Conservation (phyloP, 1,140 invertebrate genomes). For the Goniozus legneri region DNA sequence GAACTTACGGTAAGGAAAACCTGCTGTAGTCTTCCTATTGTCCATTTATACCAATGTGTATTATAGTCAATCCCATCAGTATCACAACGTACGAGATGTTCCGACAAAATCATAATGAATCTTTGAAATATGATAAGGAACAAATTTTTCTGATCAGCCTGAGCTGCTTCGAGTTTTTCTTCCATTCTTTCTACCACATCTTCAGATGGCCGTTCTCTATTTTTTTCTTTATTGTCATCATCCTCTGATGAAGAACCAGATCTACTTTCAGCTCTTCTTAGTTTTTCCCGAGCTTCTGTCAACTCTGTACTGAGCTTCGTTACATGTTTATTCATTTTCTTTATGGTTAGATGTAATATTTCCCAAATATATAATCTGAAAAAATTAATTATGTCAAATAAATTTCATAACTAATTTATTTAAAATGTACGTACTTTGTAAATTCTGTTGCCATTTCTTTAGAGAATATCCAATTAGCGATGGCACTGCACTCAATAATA, state of each 20-base stretch:
- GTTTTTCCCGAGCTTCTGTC: constrained; percentile 79
- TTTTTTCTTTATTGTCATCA: constrained; percentile 64
- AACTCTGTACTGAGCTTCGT: constrained; percentile 80
- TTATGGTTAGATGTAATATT: constrained; percentile 91
- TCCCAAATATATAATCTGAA: constrained; percentile 91
- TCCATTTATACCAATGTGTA: constrained; percentile 97
- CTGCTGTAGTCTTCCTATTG: constrained; percentile 90
- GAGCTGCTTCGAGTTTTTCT: constrained; percentile 88
- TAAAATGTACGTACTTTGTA: constrained; percentile 66
- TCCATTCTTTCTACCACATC: constrained; percentile 92
- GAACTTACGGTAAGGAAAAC: constrained; percentile 86
- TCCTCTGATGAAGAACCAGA: constrained; percentile 78
- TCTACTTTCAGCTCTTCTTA: constrained; percentile 70
- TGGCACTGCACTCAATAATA: constrained; percentile 93
- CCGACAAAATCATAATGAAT: constrained; percentile 97
- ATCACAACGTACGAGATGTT: constrained; percentile 91
- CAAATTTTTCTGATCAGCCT: constrained; percentile 94
- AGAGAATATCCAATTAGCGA: constrained; percentile 98
- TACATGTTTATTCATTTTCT: constrained; percentile 96
- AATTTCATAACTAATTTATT: constrained; percentile 1
- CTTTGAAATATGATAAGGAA: constrained; percentile 97
- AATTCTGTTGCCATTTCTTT: constrained; percentile 93
- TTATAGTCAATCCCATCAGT: constrained; percentile 89
- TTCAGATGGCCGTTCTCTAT: constrained; percentile 77
- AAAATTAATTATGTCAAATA: constrained; percentile 10